These are phyloP conservation scores for Antennarius striatus DNA, from an alignment of 2,113 vertebrate genomes.

Conservation along the genomic window DNA sequence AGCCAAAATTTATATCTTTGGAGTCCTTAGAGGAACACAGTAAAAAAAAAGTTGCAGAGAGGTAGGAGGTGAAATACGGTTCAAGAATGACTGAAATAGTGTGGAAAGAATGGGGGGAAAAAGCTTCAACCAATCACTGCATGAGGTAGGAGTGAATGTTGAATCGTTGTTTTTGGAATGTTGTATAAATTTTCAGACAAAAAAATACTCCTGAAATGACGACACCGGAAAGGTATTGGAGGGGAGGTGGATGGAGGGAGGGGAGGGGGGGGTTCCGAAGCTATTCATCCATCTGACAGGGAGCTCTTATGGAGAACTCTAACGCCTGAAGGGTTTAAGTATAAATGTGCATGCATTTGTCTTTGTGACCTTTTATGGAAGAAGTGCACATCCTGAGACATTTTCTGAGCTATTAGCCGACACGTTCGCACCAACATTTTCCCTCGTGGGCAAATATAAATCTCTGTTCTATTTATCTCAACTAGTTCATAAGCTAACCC, in stretches of 20 bases:
- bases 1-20: background rate
- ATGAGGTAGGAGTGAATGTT: background rate
- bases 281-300: background rate
- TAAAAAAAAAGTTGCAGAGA: too few species aligned
- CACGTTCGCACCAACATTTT: conserved; percentile 11
- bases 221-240: background rate
- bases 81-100: too few species aligned
- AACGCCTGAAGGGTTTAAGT: background rate
- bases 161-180: background rate
- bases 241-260: too few species aligned
- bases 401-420: background rate
- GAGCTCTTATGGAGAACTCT: background rate
- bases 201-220: background rate
- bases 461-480: conserved; percentile 16
- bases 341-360: background rate
- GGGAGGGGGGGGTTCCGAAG: background rate
- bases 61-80: too few species aligned
- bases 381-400: conserved; percentile 12
- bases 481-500: conserved; percentile 24
- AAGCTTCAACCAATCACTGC: background rate
- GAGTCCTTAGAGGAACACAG: too few species aligned
- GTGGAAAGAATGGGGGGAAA: too few species aligned
- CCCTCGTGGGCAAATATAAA: conserved; percentile 41
- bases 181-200: background rate
- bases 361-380: background rate